phyloP scores from a whole-genome alignment of 1,140 invertebrate genomes.

The Dolichoris vasculosae region DNA sequence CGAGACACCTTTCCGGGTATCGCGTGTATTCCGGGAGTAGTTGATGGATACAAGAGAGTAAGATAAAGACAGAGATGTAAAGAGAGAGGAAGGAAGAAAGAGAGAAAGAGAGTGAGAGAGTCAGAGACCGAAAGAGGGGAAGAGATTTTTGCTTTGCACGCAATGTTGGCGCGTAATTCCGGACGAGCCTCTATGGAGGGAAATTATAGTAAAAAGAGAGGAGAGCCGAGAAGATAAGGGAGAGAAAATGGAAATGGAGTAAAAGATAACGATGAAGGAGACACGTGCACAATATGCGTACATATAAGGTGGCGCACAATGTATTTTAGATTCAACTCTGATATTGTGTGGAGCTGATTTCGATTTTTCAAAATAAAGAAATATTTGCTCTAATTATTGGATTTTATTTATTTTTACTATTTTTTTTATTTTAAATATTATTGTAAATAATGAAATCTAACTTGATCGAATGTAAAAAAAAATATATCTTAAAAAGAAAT shows the following conservation, averaged over 20 bases:
- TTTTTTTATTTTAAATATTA: background rate
- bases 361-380: background rate
- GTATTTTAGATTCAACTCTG: background rate
- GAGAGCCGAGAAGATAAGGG: conserved; percentile 30
- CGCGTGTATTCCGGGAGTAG: background rate
- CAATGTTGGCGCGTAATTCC: conserved; percentile 44
- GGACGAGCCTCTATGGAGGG: conserved; percentile 25
- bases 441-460: too few relatives aligned
- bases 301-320: background rate
- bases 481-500: too few relatives aligned
- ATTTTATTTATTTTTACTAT: background rate
- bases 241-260: conserved; percentile 50
- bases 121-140: background rate
- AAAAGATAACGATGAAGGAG: conserved; percentile 37
- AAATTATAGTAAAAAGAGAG: conserved; percentile 23
- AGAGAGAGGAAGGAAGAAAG: background rate
- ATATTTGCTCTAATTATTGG: background rate
- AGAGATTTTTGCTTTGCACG: conserved; percentile 14
- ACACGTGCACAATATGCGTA: background rate
- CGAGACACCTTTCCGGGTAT: conserved; percentile 46
- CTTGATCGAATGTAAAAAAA: too few relatives aligned
- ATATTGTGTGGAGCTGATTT: background rate
- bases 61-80: background rate
- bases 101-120: background rate
- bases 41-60: conserved; percentile 22